Evolutionary conservation across 1,140 invertebrate genomes (phyloP).

Genomic region (Tetragonula clypearis): DNA sequence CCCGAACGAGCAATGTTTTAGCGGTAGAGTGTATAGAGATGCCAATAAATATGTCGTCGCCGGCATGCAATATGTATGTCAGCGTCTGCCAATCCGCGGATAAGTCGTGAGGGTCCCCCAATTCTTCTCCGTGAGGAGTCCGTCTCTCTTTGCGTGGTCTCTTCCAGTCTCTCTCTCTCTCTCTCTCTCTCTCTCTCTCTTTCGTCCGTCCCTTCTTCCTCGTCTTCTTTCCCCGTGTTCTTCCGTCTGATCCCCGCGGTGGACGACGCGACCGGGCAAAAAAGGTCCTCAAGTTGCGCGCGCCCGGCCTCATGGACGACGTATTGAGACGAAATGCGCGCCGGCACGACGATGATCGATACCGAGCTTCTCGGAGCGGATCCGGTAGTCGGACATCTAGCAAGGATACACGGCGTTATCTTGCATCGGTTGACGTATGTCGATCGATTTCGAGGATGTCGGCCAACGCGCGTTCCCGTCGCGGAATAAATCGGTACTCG

Average conservation of each 20-base stretch:
- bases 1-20: constrained; percentile 66
- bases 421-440: constrained; percentile 52
- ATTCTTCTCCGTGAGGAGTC: constrained; percentile 42
- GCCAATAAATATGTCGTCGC: constrained; percentile 79
- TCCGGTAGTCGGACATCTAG: constrained; percentile 49
- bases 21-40: constrained; percentile 72
- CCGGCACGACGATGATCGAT: constrained; percentile 59
- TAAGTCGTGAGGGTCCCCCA: constrained; percentile 61
- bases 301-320: constrained; percentile 59
- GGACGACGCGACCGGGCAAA: constrained; percentile 47
- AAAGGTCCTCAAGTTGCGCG: constrained; percentile 64
- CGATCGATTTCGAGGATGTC: constrained; percentile 29
- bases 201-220: neutral
- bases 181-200: neutral
- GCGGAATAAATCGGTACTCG: neutral
- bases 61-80: constrained; percentile 80
- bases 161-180: constrained; percentile 9
- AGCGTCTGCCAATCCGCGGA: constrained; percentile 71
- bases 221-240: constrained; percentile 42
- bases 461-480: neutral
- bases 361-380: constrained; percentile 39
- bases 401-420: constrained; percentile 43
- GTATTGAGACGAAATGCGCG: constrained; percentile 72
- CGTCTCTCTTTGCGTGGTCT: neutral
- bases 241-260: constrained; percentile 46